Conservation (phyloP, 2,113 vertebrate species). For the Motacilla tschutschensis region DNA sequence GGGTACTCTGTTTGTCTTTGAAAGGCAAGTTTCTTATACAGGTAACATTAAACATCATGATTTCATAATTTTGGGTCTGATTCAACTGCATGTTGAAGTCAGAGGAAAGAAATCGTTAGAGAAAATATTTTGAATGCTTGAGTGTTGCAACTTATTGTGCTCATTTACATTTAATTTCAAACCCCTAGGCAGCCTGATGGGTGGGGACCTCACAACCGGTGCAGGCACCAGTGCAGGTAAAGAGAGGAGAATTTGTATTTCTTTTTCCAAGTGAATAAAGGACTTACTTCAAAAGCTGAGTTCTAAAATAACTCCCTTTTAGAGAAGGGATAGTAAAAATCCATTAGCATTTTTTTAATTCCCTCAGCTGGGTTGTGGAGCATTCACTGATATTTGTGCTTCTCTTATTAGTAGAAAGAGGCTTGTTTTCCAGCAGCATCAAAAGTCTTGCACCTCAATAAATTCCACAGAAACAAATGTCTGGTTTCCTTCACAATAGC, state of each 20-base stretch:
- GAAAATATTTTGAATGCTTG: conserved; percentile 16
- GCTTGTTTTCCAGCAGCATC: not conserved
- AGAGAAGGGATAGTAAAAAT: not conserved
- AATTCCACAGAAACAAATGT: not conserved
- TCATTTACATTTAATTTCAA: conserved; percentile 57
- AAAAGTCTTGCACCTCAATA: not conserved
- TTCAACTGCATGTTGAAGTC: not conserved
- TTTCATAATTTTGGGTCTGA: not conserved
- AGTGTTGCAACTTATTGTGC: conserved; percentile 8
- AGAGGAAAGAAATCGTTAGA: not conserved
- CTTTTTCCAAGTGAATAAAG: conserved; percentile 5
- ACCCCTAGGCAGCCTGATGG: conserved; percentile 94
- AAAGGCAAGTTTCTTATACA: not conserved
- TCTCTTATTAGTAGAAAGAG: not conserved
- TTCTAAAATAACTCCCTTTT: conserved; percentile 24
- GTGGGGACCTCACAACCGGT: conserved; percentile 97
- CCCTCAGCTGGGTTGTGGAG: not conserved
- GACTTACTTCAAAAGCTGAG: not conserved
- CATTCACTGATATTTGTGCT: not conserved
- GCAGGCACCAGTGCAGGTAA: conserved; percentile 99
- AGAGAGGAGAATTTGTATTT: conserved; percentile 44
- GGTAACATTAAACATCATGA: not conserved
- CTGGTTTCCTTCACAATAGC: not conserved
- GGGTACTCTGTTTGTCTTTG: not conserved
- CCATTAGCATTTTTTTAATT: not conserved